A percentile compares a stretch with the other conserved stretches of the same genome.
Evolutionary conservation across 35 echinoderm and acorn worm genomes (phyloP).

Genomic region (Acanthaster planci): DNA sequence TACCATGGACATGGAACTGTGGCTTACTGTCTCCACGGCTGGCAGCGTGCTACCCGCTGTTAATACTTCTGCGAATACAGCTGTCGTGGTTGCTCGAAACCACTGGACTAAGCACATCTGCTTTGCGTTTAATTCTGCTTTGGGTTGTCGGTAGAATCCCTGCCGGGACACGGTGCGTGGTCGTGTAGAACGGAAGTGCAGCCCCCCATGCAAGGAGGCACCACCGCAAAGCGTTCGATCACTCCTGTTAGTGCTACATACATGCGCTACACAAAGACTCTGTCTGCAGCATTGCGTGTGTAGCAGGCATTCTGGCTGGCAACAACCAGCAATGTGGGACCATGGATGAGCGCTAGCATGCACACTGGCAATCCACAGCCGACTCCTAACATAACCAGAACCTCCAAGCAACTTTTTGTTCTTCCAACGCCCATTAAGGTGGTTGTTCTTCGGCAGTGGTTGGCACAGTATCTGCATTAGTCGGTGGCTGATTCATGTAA

Average conservation of each 20-base stretch:
- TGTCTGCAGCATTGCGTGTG: background rate
- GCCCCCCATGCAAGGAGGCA: no score
- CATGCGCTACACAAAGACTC: background rate
- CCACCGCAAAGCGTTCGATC: background rate
- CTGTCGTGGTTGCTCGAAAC: background rate
- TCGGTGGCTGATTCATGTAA: background rate
- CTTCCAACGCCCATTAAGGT: no score
- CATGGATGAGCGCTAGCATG: background rate
- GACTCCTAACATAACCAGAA: background rate
- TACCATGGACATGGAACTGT: conserved; percentile 6
- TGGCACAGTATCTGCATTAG: background rate
- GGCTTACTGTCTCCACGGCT: background rate
- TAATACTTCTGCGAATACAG: no score
- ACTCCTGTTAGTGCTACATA: background rate
- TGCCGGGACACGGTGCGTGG: no score
- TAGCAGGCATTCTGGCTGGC: no score
- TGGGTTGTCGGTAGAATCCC: background rate
- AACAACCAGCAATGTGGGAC: no score
- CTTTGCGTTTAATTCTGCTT: no score
- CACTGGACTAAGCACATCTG: no score
- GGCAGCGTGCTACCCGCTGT: background rate
- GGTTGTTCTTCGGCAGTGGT: background rate
- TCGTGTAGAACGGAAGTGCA: no score
- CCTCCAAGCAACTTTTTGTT: background rate
- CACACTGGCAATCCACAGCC: no score